Conservation (phyloP, 2,888 invertebrate species). For the Nemotelus nigrinus region DNA sequence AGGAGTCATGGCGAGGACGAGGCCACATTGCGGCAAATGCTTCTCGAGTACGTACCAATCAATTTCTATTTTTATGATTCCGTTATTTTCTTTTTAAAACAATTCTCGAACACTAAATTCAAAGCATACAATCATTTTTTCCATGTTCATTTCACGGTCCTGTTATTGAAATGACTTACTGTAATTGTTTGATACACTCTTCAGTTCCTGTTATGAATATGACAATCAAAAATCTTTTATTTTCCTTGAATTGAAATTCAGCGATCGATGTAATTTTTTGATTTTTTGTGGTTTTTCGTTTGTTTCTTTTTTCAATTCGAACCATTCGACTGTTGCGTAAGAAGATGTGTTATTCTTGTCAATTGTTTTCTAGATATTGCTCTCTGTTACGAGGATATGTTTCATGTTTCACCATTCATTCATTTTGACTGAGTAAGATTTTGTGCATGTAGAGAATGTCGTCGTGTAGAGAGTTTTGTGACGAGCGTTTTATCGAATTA, state of each 20-base stretch:
- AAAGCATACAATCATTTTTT: neutral
- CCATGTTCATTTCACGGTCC: constrained; percentile 13
- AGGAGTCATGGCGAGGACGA: constrained; percentile 78
- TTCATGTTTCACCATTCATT: constrained; percentile 43
- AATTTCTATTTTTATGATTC: constrained; percentile 29
- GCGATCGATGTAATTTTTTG: too few relatives aligned
- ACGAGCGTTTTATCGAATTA: too few relatives aligned
- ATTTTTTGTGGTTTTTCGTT: too few relatives aligned
- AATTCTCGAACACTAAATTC: too few relatives aligned
- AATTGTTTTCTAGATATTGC: constrained; percentile 43
- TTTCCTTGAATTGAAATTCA: too few relatives aligned
- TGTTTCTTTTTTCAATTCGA: too few relatives aligned
- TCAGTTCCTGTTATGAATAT: too few relatives aligned
- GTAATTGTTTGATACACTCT: too few relatives aligned
- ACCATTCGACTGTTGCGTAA: neutral
- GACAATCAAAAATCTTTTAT: too few relatives aligned
- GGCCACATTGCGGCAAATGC: constrained; percentile 93
- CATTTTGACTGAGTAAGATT: constrained; percentile 45
- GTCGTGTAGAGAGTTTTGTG: too few relatives aligned
- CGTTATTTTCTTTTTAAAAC: constrained; percentile 11
- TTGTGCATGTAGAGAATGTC: constrained; percentile 37
- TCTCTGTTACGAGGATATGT: constrained; percentile 32
- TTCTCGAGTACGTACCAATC: constrained; percentile 83
- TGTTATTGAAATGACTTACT: neutral
- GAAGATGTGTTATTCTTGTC: neutral